phyloP scores from a whole-genome alignment of 2,888 invertebrate species.

The Cecidostiba fungosa region DNA sequence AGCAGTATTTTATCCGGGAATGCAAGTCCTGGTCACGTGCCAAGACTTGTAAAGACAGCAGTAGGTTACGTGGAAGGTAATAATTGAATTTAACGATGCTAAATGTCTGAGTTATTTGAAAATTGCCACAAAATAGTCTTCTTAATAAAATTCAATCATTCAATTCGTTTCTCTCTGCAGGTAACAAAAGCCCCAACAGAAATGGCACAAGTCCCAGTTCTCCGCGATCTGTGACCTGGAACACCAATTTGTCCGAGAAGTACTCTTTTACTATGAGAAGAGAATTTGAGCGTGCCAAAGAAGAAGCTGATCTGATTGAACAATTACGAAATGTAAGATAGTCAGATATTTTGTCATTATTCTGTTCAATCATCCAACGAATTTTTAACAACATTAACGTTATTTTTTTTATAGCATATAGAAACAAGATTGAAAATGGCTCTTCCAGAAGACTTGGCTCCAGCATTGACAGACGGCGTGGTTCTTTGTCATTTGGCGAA shows the following conservation, averaged over 20 bases:
- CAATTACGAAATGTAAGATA: slow-evolving; percentile 90
- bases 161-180: slow-evolving; percentile 60
- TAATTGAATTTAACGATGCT: background rate
- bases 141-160: background rate
- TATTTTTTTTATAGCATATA: slow-evolving; percentile 87
- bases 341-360: background rate
- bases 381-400: background rate
- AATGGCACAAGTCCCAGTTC: slow-evolving; percentile 76
- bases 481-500: slow-evolving; percentile 97
- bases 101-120: background rate
- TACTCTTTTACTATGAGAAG: slow-evolving; percentile 95
- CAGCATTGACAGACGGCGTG: slow-evolving; percentile 94
- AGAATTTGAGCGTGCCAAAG: slow-evolving; percentile 94
- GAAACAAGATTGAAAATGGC: slow-evolving; percentile 94
- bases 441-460: slow-evolving; percentile 91
- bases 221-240: slow-evolving; percentile 86
- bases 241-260: slow-evolving; percentile 86
- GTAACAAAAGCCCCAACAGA: slow-evolving; percentile 72
- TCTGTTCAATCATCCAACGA: background rate
- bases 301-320: slow-evolving; percentile 92
- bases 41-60: slow-evolving; percentile 83
- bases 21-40: slow-evolving; percentile 75
- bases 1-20: slow-evolving; percentile 84
- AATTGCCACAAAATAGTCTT: background rate
- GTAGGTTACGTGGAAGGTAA: slow-evolving; percentile 84